Evolutionary conservation across 2,113 vertebrate genomes (phyloP).

Genomic region (Sitta europaea): DNA sequence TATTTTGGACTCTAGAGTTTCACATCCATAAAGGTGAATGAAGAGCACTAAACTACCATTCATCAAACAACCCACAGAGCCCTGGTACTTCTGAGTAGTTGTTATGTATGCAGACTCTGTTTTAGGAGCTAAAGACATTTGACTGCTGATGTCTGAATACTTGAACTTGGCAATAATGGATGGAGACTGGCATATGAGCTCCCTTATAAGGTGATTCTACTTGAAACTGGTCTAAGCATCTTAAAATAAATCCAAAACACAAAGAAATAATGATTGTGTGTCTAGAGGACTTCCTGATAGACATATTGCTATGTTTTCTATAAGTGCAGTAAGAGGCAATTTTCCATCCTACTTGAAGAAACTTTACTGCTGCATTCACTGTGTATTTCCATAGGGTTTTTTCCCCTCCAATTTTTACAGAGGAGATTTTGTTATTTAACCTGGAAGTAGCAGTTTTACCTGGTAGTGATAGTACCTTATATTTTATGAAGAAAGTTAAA

Average conservation of each 20-base stretch:
- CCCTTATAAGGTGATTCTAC: neutral
- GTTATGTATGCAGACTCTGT: neutral
- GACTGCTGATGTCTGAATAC: neutral
- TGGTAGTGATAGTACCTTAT: neutral
- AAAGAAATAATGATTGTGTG: conserved; percentile 4
- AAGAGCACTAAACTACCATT: neutral
- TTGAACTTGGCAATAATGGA: neutral
- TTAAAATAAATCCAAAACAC: conserved; percentile 21
- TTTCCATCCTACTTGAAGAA: neutral
- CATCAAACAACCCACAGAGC: neutral
- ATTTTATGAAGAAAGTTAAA: neutral
- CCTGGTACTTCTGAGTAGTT: neutral
- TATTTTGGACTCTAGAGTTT: neutral
- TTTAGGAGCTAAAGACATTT: neutral
- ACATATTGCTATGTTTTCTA: neutral
- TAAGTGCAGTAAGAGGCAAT: neutral
- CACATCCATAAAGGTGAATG: neutral
- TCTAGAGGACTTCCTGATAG: conserved; percentile 5
- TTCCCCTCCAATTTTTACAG: neutral
- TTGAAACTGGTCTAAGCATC: neutral
- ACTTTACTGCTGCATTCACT: neutral
- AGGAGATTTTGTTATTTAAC: neutral
- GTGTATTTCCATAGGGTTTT: neutral
- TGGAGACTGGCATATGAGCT: neutral
- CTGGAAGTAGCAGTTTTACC: neutral